A percentile compares a stretch with the other conserved stretches of the same genome.
phyloP scores from a whole-genome alignment of 2,797 vertebrate genomes.

The Chelmon rostratus region DNA sequence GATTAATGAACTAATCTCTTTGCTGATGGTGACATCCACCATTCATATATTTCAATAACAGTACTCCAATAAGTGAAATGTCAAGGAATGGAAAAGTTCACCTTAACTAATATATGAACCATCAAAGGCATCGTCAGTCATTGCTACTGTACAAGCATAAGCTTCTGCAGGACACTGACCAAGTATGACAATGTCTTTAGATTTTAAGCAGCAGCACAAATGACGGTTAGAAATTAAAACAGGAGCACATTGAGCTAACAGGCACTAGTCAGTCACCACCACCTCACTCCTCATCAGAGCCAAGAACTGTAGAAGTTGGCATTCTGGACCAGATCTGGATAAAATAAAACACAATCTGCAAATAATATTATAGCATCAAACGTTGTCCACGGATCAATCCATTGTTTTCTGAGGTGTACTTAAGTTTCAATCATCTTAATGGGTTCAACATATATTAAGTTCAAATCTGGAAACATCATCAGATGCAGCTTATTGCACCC shows the following conservation, averaged over 20 bases:
- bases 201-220: constrained; percentile 64
- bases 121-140: constrained; percentile 28
- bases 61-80: constrained; percentile 53
- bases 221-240: constrained; percentile 39
- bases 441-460: constrained; percentile 45
- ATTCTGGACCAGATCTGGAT: constrained; percentile 53
- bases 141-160: neutral
- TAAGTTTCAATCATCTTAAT: constrained; percentile 29
- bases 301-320: constrained; percentile 66
- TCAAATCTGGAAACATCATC: constrained; percentile 50
- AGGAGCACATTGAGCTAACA: constrained; percentile 47
- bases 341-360: constrained; percentile 27
- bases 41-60: constrained; percentile 44
- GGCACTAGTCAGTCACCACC: constrained; percentile 54
- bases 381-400: neutral
- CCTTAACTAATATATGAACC: neutral
- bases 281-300: constrained; percentile 38
- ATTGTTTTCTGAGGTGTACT: constrained; percentile 18
- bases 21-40: constrained; percentile 32
- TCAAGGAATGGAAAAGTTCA: constrained; percentile 23
- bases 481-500: constrained; percentile 65
- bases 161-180: constrained; percentile 17
- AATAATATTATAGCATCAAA: constrained; percentile 10
- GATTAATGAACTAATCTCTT: constrained; percentile 46
- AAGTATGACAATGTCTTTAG: constrained; percentile 12